phyloP scores from a whole-genome alignment of 2,797 vertebrate species.

The Syngnathus rostellatus region DNA sequence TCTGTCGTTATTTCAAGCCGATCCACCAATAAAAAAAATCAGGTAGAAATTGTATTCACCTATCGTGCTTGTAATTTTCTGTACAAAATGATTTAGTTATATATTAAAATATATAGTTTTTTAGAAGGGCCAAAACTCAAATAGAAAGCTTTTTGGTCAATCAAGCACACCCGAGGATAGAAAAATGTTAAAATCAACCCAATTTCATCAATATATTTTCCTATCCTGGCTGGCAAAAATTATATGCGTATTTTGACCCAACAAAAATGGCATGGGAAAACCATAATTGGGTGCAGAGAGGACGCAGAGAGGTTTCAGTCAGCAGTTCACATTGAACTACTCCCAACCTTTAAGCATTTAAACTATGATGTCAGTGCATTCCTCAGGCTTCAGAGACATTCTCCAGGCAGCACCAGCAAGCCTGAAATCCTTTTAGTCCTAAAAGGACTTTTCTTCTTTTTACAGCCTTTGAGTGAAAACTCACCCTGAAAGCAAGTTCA shows the following conservation, averaged over 20 bases:
- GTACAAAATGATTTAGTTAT: too few species aligned
- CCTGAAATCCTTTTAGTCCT: slow-evolving; percentile 5
- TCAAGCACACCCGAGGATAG: too few species aligned
- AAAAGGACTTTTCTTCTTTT: slow-evolving; percentile 24
- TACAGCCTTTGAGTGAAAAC: slow-evolving; percentile 26
- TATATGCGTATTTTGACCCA: slow-evolving; percentile 7
- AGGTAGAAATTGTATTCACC: too few species aligned
- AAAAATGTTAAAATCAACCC: too few species aligned
- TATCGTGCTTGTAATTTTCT: too few species aligned
- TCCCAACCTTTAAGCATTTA: slow-evolving; percentile 35
- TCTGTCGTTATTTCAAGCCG: too few species aligned
- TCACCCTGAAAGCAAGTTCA: slow-evolving; percentile 19
- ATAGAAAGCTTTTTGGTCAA: too few species aligned
- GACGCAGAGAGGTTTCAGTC: slow-evolving; percentile 31
- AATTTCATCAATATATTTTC: too few species aligned
- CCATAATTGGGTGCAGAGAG: slow-evolving; percentile 25
- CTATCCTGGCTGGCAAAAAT: too few species aligned
- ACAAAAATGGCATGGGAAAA: slow-evolving; percentile 25
- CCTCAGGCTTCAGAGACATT: slow-evolving; percentile 52
- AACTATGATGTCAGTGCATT: slow-evolving; percentile 63
- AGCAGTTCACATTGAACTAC: slow-evolving; percentile 25
- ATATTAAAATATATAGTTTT: too few species aligned
- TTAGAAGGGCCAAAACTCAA: too few species aligned
- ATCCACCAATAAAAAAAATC: too few species aligned
- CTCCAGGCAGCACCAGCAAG: slow-evolving; percentile 50